Conservation (phyloP, 2,113 vertebrate species). For the Lasiurus borealis region DNA sequence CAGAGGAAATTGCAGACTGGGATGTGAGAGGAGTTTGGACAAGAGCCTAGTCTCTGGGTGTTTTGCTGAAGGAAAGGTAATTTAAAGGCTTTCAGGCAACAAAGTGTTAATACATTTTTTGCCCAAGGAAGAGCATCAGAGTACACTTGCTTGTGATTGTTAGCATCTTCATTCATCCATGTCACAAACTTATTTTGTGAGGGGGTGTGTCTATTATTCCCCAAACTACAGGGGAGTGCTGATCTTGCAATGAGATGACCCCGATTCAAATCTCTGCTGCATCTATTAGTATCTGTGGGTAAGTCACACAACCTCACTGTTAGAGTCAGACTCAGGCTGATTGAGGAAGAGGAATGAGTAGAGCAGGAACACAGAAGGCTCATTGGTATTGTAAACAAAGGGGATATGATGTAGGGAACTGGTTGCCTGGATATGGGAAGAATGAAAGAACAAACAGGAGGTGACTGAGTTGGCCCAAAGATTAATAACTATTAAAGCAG, state of each 20-base stretch:
- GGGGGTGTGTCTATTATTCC: background rate
- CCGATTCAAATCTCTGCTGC: background rate
- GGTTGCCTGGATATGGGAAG: background rate
- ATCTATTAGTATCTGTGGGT: background rate
- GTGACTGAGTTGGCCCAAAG: background rate
- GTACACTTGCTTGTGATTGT: background rate
- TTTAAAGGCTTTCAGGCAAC: conserved; percentile 35
- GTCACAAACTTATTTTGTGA: background rate
- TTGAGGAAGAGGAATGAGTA: background rate
- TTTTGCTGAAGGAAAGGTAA: conserved; percentile 48
- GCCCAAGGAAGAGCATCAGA: background rate
- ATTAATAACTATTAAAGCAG: background rate
- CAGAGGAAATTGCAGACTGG: conserved; percentile 72
- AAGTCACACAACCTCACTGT: background rate
- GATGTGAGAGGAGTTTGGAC: conserved; percentile 54
- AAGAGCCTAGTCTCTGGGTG: conserved; percentile 45
- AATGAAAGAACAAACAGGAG: background rate
- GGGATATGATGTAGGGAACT: background rate
- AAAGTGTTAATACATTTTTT: conserved; percentile 47
- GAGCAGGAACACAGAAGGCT: background rate
- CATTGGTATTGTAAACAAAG: background rate
- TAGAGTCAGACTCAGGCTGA: background rate
- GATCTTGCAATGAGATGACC: background rate
- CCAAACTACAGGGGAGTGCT: background rate
- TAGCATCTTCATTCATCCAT: background rate